phyloP scores from a whole-genome alignment of 2,888 invertebrate genomes.

The Lampropteryx suffumata region DNA sequence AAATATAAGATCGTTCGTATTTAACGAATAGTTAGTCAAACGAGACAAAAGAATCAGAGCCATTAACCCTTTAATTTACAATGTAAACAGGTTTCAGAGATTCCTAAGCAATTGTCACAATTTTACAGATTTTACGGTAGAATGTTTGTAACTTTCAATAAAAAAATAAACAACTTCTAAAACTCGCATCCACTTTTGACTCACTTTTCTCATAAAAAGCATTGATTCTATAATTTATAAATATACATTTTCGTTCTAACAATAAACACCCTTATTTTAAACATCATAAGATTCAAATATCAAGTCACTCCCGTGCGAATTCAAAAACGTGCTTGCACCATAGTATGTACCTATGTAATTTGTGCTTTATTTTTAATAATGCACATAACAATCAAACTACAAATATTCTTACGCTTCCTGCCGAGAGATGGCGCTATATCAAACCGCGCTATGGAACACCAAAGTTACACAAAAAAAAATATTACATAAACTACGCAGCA shows the following conservation, averaged over 20 bases:
- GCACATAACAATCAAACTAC: slow-evolving; percentile 23
- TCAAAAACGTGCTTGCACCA: slow-evolving; percentile 15
- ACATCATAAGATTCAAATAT: slow-evolving; percentile 24
- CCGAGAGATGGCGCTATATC: slow-evolving; percentile 1
- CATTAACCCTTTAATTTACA: no score
- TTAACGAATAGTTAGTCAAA: no score
- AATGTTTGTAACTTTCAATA: background rate
- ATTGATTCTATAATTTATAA: background rate
- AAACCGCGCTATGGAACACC: no score
- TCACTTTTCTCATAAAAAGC: background rate
- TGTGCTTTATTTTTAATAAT: slow-evolving; percentile 21
- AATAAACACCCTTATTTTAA: slow-evolving; percentile 17
- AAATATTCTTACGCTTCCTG: background rate
- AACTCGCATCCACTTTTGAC: background rate
- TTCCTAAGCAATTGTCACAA: no score
- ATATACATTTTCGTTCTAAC: slow-evolving; percentile 10
- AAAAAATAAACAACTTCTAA: background rate
- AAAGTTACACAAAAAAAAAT: no score
- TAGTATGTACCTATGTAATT: no score
- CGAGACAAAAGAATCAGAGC: no score
- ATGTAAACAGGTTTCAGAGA: no score
- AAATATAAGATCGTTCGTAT: no score
- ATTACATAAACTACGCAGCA: no score
- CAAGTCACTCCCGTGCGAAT: slow-evolving; percentile 8
- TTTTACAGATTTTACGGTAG: no score